phyloP scores from a whole-genome alignment of 2,888 invertebrate genomes.

The Agriotes lineatus region DNA sequence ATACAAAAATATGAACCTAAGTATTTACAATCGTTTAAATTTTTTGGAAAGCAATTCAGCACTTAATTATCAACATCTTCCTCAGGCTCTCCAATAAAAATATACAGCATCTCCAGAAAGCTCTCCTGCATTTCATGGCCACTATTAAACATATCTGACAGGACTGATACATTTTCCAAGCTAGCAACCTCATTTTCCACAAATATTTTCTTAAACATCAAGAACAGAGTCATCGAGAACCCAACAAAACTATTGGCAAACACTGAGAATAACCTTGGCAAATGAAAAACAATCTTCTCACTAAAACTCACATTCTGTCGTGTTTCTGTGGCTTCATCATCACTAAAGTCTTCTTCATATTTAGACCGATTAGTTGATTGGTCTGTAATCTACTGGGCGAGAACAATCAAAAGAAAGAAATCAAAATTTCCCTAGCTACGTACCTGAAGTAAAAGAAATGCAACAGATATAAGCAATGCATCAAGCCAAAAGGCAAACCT shows the following conservation, averaged over 20 bases:
- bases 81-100: background rate
- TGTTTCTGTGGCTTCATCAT: constrained; percentile 15
- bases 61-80: too few species aligned
- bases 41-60: too few species aligned
- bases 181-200: constrained; percentile 32
- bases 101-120: constrained; percentile 11
- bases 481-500: constrained; percentile 25
- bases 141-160: constrained; percentile 37
- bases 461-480: constrained; percentile 21
- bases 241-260: constrained; percentile 30
- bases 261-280: constrained; percentile 19
- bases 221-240: constrained; percentile 20
- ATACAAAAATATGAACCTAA: too few species aligned
- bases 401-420: background rate
- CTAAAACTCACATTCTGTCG: constrained; percentile 1
- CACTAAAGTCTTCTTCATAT: constrained; percentile 13
- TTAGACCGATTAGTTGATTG: too few species aligned
- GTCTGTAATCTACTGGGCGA: constrained; percentile 20
- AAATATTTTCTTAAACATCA: constrained; percentile 40
- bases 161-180: constrained; percentile 30
- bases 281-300: constrained; percentile 25
- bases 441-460: constrained; percentile 39
- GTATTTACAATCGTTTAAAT: too few species aligned
- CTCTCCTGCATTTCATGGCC: constrained; percentile 27
- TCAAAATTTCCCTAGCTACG: background rate